Base-by-base conservation (phyloP, 2,797 vertebrate genomes). In the Choloepus didactylus region DNA sequence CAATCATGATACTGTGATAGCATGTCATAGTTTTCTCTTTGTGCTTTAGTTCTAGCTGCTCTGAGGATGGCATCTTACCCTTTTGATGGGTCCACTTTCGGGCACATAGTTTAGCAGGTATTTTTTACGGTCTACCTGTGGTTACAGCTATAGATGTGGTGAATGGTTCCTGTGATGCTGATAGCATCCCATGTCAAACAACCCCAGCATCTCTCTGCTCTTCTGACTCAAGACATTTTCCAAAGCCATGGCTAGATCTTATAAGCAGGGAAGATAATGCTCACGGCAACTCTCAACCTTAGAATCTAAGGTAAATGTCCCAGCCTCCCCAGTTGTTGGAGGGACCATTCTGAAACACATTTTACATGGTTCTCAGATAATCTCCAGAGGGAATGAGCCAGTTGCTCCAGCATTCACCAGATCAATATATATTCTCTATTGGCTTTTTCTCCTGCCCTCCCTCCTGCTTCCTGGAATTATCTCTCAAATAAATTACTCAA, bases 391-490 rank as follows among this genome's bases (percentile, higher is more conserved):
- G 35, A 69, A 60, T 76, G 84, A 81, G 25, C 15, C 5, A 15
- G 5, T 2, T 67, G 8, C 14, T 81, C 27, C 1, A 69, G 5
- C 27, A 64, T 54, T 75, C 11, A 67, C 23, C 49, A 95, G 41
- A 64, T 91, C 44, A 86, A 35, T 25, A 76, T 66, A 11, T 2
- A 89, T 51, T 23, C 6, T 90, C 41, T 66, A 3, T 25, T 87
- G 41, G 35, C 25, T 73, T 94, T 60, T 54, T 54, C 23, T 67
- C 25, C 16, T 81, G 51, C 46, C 35, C 49, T 56, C 11, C 35
- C 72, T 75, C 60, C 41, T 91, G 44, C 38, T 95, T 92, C 21
- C 51, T 86, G n/a, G 49, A 85, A 49, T 87, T 44, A 59, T 77
- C 10, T 87, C 49, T 75, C 54, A 69, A 60, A 23, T 79, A 70